Conservation (phyloP, 2,888 invertebrate genomes). For the Campaea margaritaria region DNA sequence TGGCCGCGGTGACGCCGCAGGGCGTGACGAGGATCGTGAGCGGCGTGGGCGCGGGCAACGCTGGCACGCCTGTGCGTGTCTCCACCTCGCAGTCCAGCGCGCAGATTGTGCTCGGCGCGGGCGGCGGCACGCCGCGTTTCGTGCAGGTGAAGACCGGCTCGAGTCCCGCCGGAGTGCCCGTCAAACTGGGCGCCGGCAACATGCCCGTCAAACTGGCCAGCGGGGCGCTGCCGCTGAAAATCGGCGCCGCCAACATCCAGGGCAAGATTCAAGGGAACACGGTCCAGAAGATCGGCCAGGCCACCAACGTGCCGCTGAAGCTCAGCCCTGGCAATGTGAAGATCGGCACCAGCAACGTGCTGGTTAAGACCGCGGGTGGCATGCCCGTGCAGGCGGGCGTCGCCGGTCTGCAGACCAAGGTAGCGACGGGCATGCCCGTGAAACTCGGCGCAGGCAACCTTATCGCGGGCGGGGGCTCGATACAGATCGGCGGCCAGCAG, state of each 20-base stretch:
- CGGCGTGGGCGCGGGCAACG: constrained; percentile 70
- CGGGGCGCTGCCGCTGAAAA: constrained; percentile 72
- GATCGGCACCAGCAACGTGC: constrained; percentile 77
- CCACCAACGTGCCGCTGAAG: constrained; percentile 70
- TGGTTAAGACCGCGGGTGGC: constrained; percentile 76
- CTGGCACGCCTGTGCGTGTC: constrained; percentile 70
- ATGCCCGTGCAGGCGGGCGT: constrained; percentile 70
- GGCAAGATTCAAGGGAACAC: constrained; percentile 70
- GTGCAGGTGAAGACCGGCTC: constrained; percentile 77
- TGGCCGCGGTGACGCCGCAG: constrained; percentile 74
- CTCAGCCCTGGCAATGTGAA: constrained; percentile 78
- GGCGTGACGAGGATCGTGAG: constrained; percentile 78
- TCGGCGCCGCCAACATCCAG: constrained; percentile 73
- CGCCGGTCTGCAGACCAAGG: constrained; percentile 64
- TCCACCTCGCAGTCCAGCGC: constrained; percentile 72
- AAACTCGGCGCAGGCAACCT: constrained; percentile 72
- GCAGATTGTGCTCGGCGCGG: constrained; percentile 69
- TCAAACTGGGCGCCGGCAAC: constrained; percentile 71
- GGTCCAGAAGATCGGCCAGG: constrained; percentile 68
- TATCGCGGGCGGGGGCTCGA: constrained; percentile 67
- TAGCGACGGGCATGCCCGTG: constrained; percentile 73
- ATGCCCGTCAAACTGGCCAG: constrained; percentile 74
- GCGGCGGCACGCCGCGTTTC: constrained; percentile 68
- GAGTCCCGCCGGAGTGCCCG: constrained; percentile 70
- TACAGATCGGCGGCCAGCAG: constrained; percentile 71